Conservation (phyloP, 2,797 vertebrate species). For the Mus spretus region DNA sequence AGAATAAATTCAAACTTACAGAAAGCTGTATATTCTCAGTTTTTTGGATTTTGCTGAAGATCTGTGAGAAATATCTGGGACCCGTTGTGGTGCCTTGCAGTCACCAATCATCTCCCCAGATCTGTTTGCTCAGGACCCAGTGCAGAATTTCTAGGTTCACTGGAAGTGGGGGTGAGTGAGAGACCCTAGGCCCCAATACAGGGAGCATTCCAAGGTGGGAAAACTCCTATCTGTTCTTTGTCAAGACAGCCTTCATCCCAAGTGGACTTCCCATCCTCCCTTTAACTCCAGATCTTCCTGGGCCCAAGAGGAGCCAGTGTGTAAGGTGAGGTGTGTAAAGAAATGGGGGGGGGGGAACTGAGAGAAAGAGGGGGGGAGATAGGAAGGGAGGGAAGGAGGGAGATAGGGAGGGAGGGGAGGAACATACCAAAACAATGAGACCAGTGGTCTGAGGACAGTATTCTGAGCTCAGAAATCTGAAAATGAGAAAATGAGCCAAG, state of each 20-base stretch:
- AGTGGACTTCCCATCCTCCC: background rate
- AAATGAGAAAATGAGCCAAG: constrained; percentile 64
- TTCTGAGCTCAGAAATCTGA: constrained; percentile 50
- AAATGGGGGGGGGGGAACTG: background rate
- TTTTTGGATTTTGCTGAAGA: constrained; percentile 4
- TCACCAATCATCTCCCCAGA: background rate
- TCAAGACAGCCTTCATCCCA: background rate
- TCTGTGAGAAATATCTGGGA: background rate
- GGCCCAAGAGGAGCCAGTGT: background rate
- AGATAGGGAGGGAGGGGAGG: background rate
- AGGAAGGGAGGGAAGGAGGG: background rate
- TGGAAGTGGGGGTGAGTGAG: background rate
- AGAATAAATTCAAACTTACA: constrained; percentile 58
- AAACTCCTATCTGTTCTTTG: background rate
- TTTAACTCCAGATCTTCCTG: background rate
- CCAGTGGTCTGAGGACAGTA: constrained; percentile 1
- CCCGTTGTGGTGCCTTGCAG: background rate
- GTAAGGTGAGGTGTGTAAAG: background rate
- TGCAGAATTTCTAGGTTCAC: background rate
- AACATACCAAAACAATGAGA: constrained; percentile 13
- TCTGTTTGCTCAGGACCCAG: background rate
- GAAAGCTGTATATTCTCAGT: background rate
- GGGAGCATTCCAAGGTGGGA: background rate
- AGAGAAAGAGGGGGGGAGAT: background rate
- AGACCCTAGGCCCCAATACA: background rate